Evolutionary conservation across 2,797 vertebrate genomes (phyloP).

Genomic region (Remorina albescens): DNA sequence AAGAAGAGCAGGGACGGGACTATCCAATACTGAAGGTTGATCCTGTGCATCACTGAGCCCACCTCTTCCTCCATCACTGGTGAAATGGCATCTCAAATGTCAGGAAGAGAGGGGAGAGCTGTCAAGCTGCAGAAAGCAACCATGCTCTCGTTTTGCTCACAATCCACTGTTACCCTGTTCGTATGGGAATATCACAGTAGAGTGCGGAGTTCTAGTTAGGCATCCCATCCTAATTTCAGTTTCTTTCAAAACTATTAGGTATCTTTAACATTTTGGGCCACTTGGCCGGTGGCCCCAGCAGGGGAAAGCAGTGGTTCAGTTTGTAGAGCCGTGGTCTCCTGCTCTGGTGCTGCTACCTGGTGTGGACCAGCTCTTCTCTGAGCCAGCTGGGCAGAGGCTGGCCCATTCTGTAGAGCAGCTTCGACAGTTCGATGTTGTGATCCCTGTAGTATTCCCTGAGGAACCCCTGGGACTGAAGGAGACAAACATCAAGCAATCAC

Average conservation of each 20-base stretch:
- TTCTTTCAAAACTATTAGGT: constrained; percentile 37
- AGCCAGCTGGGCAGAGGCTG: constrained; percentile 97
- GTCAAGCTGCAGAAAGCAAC: constrained; percentile 29
- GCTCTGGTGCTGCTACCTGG: constrained; percentile 90
- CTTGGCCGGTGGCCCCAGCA: constrained; percentile 26
- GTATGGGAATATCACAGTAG: constrained; percentile 57
- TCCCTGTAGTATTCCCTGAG: constrained; percentile 97
- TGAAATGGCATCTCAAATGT: constrained; percentile 21
- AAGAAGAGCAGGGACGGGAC: constrained; percentile 46
- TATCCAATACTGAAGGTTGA: constrained; percentile 53
- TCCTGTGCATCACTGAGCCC: constrained; percentile 36
- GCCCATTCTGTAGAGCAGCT: constrained; percentile 98
- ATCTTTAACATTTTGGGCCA: constrained; percentile 44
- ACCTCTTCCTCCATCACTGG: constrained; percentile 11
- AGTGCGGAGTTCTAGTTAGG: constrained; percentile 37
- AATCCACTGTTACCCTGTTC: constrained; percentile 24
- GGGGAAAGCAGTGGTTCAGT: constrained; percentile 59
- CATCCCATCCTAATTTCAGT: constrained; percentile 30
- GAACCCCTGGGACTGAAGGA: constrained; percentile 90
- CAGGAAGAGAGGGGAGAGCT: constrained; percentile 11
- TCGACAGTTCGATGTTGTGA: constrained; percentile 98
- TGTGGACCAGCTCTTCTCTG: constrained; percentile 96
- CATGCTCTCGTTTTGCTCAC: neutral
- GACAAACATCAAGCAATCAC: constrained; percentile 6
- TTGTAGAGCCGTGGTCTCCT: constrained; percentile 52